A percentile compares a stretch with the other conserved stretches of the same genome.
Conservation (phyloP, 2,113 vertebrate genomes). For the Bungarus multicinctus region DNA sequence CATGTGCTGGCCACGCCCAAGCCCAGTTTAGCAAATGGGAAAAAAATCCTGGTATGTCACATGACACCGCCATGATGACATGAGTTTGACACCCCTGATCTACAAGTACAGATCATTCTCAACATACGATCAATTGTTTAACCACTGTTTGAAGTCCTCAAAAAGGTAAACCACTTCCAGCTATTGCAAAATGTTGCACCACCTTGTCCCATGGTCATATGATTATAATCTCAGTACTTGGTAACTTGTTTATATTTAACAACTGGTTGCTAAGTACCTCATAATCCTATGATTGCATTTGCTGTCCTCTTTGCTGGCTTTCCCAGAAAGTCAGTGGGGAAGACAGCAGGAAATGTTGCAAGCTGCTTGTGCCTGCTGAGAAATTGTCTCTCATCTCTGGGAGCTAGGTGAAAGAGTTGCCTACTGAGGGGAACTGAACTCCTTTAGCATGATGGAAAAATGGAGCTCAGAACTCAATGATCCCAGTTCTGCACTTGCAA, state of each 20-base stretch:
- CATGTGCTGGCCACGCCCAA: too few relatives aligned
- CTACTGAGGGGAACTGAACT: background rate
- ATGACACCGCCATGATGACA: too few relatives aligned
- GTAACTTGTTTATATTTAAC: background rate
- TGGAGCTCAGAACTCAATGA: background rate
- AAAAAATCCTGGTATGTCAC: too few relatives aligned
- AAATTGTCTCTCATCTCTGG: background rate
- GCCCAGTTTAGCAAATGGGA: too few relatives aligned
- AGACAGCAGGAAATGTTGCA: background rate
- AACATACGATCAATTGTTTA: background rate
- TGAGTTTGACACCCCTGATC: background rate
- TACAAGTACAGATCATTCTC: background rate
- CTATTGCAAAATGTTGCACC: background rate
- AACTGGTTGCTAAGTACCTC: background rate
- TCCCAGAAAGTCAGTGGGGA: background rate
- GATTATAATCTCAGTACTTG: background rate
- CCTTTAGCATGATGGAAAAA: background rate
- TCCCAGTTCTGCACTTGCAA: background rate
- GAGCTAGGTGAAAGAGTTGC: background rate
- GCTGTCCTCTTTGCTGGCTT: background rate
- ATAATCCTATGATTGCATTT: background rate
- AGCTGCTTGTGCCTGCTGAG: background rate
- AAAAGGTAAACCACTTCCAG: background rate
- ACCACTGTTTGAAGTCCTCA: background rate
- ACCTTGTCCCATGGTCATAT: background rate